A percentile compares a stretch with the other conserved stretches of the same genome.
Evolutionary conservation across 1,140 invertebrate species (phyloP).

Genomic region (Camponotus vicinus): DNA sequence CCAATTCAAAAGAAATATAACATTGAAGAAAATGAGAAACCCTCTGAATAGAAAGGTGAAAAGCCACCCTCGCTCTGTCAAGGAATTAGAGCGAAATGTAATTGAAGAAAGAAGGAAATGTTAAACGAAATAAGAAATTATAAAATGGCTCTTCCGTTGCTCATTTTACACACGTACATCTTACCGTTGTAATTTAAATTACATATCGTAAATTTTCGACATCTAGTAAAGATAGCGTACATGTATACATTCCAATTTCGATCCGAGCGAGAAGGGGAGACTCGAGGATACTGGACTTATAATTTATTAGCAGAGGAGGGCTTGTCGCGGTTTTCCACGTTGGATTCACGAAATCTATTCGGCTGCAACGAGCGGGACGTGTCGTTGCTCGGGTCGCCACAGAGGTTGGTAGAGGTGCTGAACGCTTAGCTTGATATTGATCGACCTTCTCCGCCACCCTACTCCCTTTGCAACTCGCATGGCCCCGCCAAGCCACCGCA

Average conservation of each 20-base stretch:
- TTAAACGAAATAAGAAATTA: neutral
- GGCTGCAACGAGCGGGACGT: conserved; percentile 54
- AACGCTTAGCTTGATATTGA: conserved; percentile 81
- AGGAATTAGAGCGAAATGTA: neutral
- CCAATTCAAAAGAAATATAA: neutral
- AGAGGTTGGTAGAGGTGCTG: conserved; percentile 66
- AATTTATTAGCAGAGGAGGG: neutral
- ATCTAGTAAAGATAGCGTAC: neutral
- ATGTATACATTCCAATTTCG: conserved; percentile 1
- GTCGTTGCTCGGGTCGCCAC: conserved; percentile 56
- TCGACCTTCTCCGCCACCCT: conserved; percentile 76
- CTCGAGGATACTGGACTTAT: neutral
- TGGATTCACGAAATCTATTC: conserved; percentile 57
- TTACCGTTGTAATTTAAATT: too few species aligned
- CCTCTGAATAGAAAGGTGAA: neutral
- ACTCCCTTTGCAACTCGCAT: conserved; percentile 53
- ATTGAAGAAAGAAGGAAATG: neutral
- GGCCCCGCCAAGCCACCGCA: conserved; percentile 46
- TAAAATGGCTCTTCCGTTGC: neutral
- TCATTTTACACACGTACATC: neutral
- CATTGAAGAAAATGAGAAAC: neutral
- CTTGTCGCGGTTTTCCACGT: conserved; percentile 30
- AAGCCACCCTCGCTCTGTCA: neutral
- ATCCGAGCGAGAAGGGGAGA: too few species aligned
- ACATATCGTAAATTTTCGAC: too few species aligned